Conservation (phyloP, 2,888 invertebrate species). For the Aquatica leii region DNA sequence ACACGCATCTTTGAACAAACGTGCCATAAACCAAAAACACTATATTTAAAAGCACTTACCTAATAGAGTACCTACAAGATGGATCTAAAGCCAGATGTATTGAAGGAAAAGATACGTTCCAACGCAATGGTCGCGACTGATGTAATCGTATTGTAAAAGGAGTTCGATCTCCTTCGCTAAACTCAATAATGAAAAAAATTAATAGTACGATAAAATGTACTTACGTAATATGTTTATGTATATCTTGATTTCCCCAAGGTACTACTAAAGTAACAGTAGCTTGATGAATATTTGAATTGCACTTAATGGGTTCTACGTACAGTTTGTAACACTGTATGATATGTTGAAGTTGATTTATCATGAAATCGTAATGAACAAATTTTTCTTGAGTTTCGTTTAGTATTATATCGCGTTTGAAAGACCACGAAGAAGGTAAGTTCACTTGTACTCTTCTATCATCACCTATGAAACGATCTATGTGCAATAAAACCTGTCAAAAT, state of each 20-base stretch:
- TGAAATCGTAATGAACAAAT: slow-evolving; percentile 69
- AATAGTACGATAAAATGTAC: slow-evolving; percentile 50
- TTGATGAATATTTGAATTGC: slow-evolving; percentile 62
- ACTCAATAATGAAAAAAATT: not conserved
- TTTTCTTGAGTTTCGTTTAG: slow-evolving; percentile 66
- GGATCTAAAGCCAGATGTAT: slow-evolving; percentile 74
- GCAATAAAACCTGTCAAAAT: too few species aligned
- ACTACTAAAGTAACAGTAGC: slow-evolving; percentile 69
- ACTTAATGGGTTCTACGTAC: slow-evolving; percentile 65
- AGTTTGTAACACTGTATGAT: slow-evolving; percentile 69
- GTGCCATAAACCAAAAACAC: too few species aligned
- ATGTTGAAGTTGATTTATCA: slow-evolving; percentile 65
- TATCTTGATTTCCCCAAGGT: slow-evolving; percentile 72
- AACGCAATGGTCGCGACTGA: slow-evolving; percentile 63
- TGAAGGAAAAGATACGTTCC: slow-evolving; percentile 61
- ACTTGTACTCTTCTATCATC: slow-evolving; percentile 53
- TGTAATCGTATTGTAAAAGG: slow-evolving; percentile 69
- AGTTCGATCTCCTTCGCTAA: slow-evolving; percentile 58
- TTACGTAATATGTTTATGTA: slow-evolving; percentile 69
- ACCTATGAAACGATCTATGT: slow-evolving; percentile 61
- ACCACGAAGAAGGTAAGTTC: slow-evolving; percentile 52
- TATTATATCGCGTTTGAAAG: slow-evolving; percentile 56
- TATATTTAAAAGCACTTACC: slow-evolving; percentile 65
- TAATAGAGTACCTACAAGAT: slow-evolving; percentile 73
- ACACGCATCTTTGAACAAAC: too few species aligned